Evolutionary conservation across 1,140 invertebrate genomes (phyloP).

Genomic region (Drosophila nebulosa): DNA sequence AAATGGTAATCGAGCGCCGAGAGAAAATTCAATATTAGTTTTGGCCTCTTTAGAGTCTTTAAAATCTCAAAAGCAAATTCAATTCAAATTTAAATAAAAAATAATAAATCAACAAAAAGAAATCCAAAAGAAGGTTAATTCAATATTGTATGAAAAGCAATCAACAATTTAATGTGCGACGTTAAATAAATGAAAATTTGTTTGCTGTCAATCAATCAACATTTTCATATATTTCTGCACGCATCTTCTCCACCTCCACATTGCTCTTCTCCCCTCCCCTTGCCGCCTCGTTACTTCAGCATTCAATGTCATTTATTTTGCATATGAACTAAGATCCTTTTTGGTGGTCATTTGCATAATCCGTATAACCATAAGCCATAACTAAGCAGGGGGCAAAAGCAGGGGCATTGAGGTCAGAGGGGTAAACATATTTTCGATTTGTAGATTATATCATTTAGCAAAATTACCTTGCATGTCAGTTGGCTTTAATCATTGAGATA

Average conservation of each 20-base stretch:
- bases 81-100: background rate
- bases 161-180: constrained; percentile 11
- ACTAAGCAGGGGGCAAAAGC: no score
- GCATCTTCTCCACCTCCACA: background rate
- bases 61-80: background rate
- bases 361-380: background rate
- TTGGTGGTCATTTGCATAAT: constrained; percentile 1
- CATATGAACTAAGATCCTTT: constrained; percentile 1
- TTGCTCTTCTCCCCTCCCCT: no score
- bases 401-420: no score
- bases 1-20: no score
- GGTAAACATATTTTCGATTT: background rate
- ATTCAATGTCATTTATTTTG: background rate
- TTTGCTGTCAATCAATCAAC: constrained; percentile 42
- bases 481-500: constrained; percentile 53
- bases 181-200: constrained; percentile 35
- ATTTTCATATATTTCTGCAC: constrained; percentile 32
- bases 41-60: no score
- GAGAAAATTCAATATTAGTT: no score
- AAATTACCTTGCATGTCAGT: background rate
- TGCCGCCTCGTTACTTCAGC: background rate
- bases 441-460: constrained; percentile 2
- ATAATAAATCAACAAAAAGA: background rate
- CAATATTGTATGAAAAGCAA: background rate
- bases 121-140: background rate